Evolutionary conservation across 2,888 invertebrate species (phyloP), one percentile per base, ranked within the genome.

Genomic region (Notodonta ziczac): DNA sequence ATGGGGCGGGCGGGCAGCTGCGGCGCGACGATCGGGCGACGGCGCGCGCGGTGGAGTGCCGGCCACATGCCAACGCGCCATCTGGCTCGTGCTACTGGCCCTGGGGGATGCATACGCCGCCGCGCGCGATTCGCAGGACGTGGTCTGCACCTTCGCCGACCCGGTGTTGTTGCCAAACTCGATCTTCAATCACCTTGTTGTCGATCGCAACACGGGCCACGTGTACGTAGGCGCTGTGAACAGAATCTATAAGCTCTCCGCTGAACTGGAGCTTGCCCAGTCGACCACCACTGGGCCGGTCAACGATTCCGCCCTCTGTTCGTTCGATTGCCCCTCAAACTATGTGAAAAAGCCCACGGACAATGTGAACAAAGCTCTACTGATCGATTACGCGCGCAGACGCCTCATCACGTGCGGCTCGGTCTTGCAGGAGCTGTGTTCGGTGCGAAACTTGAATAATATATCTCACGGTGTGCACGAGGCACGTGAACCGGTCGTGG

Each of bases 281-380:
- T 95, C 95, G 66, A 97, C 96, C 68, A 95, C 95, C 83, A 98
- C 98, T 63, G 98, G 98, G 14, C 98, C 98, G 14, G 95, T 96
- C 84, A 96, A 97, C 85, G 99, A 99, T 93, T 97, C 98, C 62
- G 96, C 97, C 55, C 96, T 97, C 81, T 99, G 99, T 91, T 97
- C 97, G 67, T 95, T 97, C 77, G 97, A 98, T 87, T 98, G 98
- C 87, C 97, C 97, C 50, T 90, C 95, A 39, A 95, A 96, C 82
- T 96, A 96, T 62, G 94, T 95, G 67, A 96, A 97, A 83, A 96
- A 96, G 80, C 95, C 96, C 57, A 97, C 97, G 59, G 97, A 98
- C 91, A 98, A 98, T 90, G 96, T 97, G 75, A 99, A 98, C 94
- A 99, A 99, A 90, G 98, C 98, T 60, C 94, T 99, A 80, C 97